Percentiles rank a stretch among this genome's conserved stretches.
Conservation (phyloP, 2,888 invertebrate genomes). For the Sphecodes monilicornis region DNA sequence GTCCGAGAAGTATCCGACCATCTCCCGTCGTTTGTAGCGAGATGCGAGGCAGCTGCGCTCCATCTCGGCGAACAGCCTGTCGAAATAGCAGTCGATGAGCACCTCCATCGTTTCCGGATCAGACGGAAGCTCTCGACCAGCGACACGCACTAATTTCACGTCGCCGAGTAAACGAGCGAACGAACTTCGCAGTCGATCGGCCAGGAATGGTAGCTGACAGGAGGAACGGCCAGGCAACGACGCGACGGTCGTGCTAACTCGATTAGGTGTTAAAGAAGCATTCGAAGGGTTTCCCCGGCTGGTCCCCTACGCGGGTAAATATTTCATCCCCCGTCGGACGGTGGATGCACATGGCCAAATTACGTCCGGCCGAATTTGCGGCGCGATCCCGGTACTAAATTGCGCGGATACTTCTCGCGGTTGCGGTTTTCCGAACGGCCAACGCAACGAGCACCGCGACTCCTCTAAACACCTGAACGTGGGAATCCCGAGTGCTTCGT, state of each 20-base stretch:
- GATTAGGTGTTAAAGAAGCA: slow-evolving; percentile 75
- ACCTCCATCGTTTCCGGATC: slow-evolving; percentile 88
- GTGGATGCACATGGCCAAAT: not conserved
- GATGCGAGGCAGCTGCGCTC: slow-evolving; percentile 91
- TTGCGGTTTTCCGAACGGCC: not conserved
- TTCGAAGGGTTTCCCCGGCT: slow-evolving; percentile 75
- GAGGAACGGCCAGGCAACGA: slow-evolving; percentile 54
- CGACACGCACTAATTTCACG: slow-evolving; percentile 20
- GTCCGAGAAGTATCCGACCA: slow-evolving; percentile 92
- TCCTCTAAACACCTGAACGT: not conserved
- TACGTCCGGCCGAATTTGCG: not conserved
- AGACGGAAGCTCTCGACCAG: not conserved
- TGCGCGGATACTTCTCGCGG: not conserved
- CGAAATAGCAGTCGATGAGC: slow-evolving; percentile 92
- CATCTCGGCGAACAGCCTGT: slow-evolving; percentile 89
- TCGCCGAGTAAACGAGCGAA: not conserved
- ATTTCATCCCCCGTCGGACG: not conserved
- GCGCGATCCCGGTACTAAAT: not conserved
- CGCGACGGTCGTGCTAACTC: slow-evolving; percentile 74
- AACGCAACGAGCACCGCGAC: not conserved
- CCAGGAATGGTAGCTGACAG: slow-evolving; percentile 64
- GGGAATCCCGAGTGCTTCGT: not conserved
- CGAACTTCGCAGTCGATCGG: slow-evolving; percentile 52
- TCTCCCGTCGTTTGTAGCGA: slow-evolving; percentile 89
- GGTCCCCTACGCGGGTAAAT: slow-evolving; percentile 35